Evolutionary conservation across 2,888 invertebrate genomes (phyloP).

Genomic region (Caenorhabditis sp.): DNA sequence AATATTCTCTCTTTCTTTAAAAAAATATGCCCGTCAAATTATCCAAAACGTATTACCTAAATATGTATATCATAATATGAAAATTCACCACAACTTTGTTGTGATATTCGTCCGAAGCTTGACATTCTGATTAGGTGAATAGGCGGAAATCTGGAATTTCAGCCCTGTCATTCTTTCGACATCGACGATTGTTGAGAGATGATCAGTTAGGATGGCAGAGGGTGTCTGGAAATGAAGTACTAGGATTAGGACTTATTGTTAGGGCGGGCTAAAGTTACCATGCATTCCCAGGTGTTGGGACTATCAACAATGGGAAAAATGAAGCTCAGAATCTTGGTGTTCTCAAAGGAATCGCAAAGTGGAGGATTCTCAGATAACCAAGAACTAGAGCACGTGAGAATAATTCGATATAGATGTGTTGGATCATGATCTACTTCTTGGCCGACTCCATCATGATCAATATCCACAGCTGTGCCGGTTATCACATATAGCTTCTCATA

Average conservation of each 20-base stretch:
- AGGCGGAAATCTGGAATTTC: constrained; percentile 17
- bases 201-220: constrained; percentile 22
- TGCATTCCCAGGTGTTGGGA: neutral
- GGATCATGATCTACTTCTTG: too few species aligned
- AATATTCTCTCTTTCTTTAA: too few species aligned
- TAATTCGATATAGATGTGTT: constrained; percentile 30
- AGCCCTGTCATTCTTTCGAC: constrained; percentile 28
- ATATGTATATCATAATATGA: neutral
- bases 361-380: constrained; percentile 27
- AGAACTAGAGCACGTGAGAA: constrained; percentile 16
- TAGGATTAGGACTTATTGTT: too few species aligned
- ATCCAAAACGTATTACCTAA: too few species aligned
- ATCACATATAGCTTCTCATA: constrained; percentile 38
- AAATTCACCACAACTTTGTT: constrained; percentile 20
- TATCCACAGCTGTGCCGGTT: constrained; percentile 32
- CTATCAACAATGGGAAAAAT: constrained; percentile 20
- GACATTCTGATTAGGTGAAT: constrained; percentile 18
- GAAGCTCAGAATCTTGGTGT: constrained; percentile 20
- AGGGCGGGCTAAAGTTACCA: too few species aligned
- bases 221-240: constrained; percentile 2
- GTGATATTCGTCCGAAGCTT: constrained; percentile 21
- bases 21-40: too few species aligned
- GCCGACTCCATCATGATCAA: too few species aligned
- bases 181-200: constrained; percentile 31
- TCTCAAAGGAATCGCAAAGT: constrained; percentile 15